phyloP scores from a whole-genome alignment of 2,888 invertebrate species.

The Brenthis daphne region DNA sequence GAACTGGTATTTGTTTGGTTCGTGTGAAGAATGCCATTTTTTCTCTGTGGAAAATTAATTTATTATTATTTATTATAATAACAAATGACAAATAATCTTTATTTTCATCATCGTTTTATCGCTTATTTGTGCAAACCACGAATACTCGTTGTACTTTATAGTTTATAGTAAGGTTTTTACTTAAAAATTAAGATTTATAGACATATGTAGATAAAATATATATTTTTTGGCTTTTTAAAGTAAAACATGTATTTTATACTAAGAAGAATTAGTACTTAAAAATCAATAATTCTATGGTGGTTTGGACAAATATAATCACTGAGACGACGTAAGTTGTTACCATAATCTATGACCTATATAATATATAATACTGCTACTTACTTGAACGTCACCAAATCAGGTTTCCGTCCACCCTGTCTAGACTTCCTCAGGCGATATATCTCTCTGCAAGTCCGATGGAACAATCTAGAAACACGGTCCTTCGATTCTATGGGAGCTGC shows the following conservation, averaged over 20 bases:
- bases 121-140: too few species aligned
- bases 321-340: too few species aligned
- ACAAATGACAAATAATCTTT: background rate
- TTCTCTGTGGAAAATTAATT: constrained; percentile 85
- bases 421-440: constrained; percentile 94
- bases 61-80: constrained; percentile 4
- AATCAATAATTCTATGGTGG: too few species aligned
- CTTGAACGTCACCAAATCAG: constrained; percentile 96
- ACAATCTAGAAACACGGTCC: constrained; percentile 74
- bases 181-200: too few species aligned
- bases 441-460: constrained; percentile 94
- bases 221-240: too few species aligned
- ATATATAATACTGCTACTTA: constrained; percentile 71
- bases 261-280: too few species aligned
- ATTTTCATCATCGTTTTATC: too few species aligned
- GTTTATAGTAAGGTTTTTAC: too few species aligned
- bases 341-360: background rate
- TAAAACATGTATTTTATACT: background rate
- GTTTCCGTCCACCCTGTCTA: constrained; percentile 92
- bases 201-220: too few species aligned
- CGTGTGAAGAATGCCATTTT: constrained; percentile 98
- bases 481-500: constrained; percentile 54
- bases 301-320: too few species aligned
- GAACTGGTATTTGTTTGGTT: constrained; percentile 88
- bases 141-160: too few species aligned